Evolutionary conservation across 2,888 invertebrate species (phyloP).

Genomic region (Eustalomyia histrio): DNA sequence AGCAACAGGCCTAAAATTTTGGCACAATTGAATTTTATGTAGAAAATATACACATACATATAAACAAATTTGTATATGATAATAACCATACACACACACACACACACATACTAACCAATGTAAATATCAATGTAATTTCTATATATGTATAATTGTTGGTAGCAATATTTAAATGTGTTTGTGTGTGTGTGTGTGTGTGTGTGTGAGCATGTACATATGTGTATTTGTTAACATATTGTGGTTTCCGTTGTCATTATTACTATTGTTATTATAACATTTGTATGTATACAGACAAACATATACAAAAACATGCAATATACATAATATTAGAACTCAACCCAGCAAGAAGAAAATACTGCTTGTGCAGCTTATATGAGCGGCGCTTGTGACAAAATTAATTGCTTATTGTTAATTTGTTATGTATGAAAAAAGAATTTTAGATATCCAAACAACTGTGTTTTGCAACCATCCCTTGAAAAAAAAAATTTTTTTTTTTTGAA

Average conservation of each 20-base stretch:
- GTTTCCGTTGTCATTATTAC: constrained; percentile 73
- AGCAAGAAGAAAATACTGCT: too few relatives aligned
- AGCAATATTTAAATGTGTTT: background rate
- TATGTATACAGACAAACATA: constrained; percentile 10
- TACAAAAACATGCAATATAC: constrained; percentile 43
- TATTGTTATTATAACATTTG: constrained; percentile 68
- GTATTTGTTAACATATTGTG: constrained; percentile 53
- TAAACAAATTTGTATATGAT: background rate
- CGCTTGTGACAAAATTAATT: too few relatives aligned
- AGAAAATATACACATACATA: constrained; percentile 24
- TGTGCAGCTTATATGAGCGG: too few relatives aligned
- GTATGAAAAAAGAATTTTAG: too few relatives aligned
- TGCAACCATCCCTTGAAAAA: too few relatives aligned
- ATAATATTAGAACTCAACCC: background rate
- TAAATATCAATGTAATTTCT: background rate
- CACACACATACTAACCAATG: background rate
- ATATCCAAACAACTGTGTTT: too few relatives aligned
- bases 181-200: constrained; percentile 18
- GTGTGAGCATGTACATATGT: background rate
- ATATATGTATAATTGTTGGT: background rate
- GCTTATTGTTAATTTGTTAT: too few relatives aligned
- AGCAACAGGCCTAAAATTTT: constrained; percentile 51
- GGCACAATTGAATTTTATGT: constrained; percentile 48
- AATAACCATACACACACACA: background rate
- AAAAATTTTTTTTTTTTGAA: too few relatives aligned